phyloP scores from a whole-genome alignment of 2,113 vertebrate species.

The Lutjanus erythropterus region DNA sequence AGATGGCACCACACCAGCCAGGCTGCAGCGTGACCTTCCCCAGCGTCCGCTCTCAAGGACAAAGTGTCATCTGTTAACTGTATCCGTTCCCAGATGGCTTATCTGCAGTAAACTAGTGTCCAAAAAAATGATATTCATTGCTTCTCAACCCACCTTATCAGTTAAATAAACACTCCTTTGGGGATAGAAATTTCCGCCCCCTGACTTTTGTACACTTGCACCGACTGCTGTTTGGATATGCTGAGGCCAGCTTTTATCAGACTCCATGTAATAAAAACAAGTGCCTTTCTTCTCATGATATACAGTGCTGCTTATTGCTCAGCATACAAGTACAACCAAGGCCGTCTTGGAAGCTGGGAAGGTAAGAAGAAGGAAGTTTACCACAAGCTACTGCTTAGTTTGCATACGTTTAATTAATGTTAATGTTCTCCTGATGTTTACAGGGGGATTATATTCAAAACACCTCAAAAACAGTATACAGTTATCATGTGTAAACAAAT shows the following conservation, averaged over 20 bases:
- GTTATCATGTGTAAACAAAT: conserved; percentile 20
- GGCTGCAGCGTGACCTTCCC: conserved; percentile 65
- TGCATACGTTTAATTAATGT: conserved; percentile 15
- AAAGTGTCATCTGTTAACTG: conserved; percentile 71
- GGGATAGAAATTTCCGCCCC: conserved; percentile 51
- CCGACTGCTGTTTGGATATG: conserved; percentile 64
- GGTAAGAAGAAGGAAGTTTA: conserved; percentile 4
- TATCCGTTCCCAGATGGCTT: conserved; percentile 76
- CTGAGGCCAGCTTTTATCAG: conserved; percentile 85
- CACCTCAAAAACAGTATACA: conserved; percentile 6
- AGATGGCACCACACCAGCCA: conserved; percentile 48
- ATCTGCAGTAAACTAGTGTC: conserved; percentile 77
- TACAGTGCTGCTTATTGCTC: neutral
- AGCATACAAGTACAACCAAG: neutral
- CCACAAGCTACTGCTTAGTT: conserved; percentile 15
- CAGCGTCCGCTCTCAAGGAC: conserved; percentile 76
- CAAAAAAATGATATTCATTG: conserved; percentile 94
- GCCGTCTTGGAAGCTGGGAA: neutral
- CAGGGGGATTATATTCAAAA: conserved; percentile 17
- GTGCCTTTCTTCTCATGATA: conserved; percentile 44
- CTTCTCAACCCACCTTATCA: conserved; percentile 92
- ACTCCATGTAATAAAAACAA: conserved; percentile 82
- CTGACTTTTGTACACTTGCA: conserved; percentile 56
- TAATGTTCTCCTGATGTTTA: conserved; percentile 27
- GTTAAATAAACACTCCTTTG: conserved; percentile 90